Base-by-base conservation (phyloP, 1,140 invertebrate genomes). In the Cotesia glomerata region DNA sequence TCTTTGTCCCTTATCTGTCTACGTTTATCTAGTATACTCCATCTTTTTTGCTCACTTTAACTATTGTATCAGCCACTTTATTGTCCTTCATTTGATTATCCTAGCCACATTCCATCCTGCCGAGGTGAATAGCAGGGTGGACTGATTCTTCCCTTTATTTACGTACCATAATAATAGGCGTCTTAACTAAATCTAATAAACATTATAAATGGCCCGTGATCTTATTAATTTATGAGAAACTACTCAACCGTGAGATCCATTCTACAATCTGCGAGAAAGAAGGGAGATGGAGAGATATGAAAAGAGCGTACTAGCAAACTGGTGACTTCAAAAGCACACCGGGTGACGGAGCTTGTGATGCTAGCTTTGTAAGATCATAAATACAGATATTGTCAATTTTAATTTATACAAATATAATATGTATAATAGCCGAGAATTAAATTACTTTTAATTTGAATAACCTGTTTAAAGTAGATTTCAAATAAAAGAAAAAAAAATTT, bases 131-230 rank as follows among this genome's bases (percentile, higher is more conserved):
- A 36, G 35, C n/a, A 35, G 34, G 69, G 45, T 56, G 26, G n/a
- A 39, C 68, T 70, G 54, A 59, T 61, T 59, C 69, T 62, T n/a
- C 77, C 81, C 77, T 85, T 84, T 84, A 84, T 85, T 84, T 85
- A 81, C 75, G 72, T 59, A 69, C 76, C 79, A 78, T 76, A 82
- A 86, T 85, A 84, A 85, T 82, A 83, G 80, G 70, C 77, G 80
- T 86, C 83, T 85, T 84, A 85, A 84, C 79, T 74, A 79, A 86
- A 85, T 86, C 77, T 82, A 86, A 86, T 85, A 86, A 86, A 85
- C 80, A 78, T 84, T 79, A 80, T 80, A 82, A 85, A 84, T 81
- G 79, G 75, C 54, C 73, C 62, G 71, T 76, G 78, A 82, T 81
- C 76, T 76, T 75, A 80, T 85, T 82, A 80, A 77, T 78, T 79